These are phyloP conservation scores for Pecten maximus DNA, from an alignment of 2,888 invertebrate species.

Conservation along the genomic window DNA sequence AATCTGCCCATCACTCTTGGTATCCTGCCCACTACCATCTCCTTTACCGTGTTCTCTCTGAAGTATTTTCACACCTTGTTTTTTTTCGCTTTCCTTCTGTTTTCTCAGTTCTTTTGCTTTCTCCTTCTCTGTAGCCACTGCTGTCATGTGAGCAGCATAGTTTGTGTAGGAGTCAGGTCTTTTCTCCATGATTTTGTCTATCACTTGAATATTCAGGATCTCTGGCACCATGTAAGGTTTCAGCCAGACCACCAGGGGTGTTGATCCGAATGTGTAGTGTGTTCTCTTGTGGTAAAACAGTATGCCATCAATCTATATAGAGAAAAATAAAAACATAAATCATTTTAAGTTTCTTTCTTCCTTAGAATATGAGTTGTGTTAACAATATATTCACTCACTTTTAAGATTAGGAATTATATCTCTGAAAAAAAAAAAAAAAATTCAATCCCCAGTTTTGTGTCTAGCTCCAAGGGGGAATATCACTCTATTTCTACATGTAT, in stretches of 20 bases:
- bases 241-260: constrained; percentile 96
- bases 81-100: constrained; percentile 45
- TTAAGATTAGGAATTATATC: too few relatives aligned
- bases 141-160: constrained; percentile 70
- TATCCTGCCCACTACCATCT: constrained; percentile 46
- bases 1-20: constrained; percentile 49
- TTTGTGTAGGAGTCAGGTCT: constrained; percentile 72
- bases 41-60: constrained; percentile 52
- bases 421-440: too few relatives aligned
- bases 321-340: constrained; percentile 1
- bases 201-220: constrained; percentile 85
- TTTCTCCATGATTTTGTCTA: constrained; percentile 68
- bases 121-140: constrained; percentile 56
- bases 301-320: constrained; percentile 89
- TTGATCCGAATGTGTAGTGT: constrained; percentile 90
- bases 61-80: constrained; percentile 45
- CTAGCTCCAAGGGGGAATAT: too few relatives aligned
- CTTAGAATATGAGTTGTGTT: too few relatives aligned
- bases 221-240: constrained; percentile 94
- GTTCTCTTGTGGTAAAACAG: constrained; percentile 94
- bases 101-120: constrained; percentile 49
- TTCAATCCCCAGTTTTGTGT: too few relatives aligned
- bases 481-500: too few relatives aligned
- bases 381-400: too few relatives aligned
- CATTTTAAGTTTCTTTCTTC: too few relatives aligned